Evolutionary conservation across 2,797 vertebrate genomes (phyloP).

Genomic region (Aselliscus stoliczkanus): DNA sequence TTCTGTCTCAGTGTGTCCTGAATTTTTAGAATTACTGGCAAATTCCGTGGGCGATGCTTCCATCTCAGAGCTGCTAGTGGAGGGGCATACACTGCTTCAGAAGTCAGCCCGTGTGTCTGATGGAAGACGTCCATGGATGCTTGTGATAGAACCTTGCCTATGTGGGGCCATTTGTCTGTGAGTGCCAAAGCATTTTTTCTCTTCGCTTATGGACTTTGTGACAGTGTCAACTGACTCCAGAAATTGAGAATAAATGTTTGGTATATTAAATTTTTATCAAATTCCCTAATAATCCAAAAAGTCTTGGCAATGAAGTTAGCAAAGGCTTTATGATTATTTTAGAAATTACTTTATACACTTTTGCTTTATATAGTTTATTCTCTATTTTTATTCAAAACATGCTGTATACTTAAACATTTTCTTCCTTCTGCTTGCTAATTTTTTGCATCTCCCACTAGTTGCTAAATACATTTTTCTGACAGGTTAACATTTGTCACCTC

Average conservation of each 20-base stretch:
- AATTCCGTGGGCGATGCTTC: neutral
- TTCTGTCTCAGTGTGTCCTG: neutral
- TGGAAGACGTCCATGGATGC: neutral
- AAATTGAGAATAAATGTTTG: neutral
- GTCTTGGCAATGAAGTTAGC: neutral
- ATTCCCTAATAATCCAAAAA: neutral
- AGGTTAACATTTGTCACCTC: neutral
- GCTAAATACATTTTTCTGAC: neutral
- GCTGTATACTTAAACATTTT: neutral
- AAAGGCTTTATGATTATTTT: neutral
- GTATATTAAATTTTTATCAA: neutral
- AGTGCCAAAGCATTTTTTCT: neutral
- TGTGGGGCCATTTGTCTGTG: neutral
- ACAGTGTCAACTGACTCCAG: neutral
- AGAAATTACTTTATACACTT: neutral
- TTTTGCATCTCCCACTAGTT: neutral
- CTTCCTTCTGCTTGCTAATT: neutral
- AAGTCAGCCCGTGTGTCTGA: neutral
- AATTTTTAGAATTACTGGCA: neutral
- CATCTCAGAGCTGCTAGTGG: neutral
- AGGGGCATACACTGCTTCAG: neutral
- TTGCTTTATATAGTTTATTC: neutral
- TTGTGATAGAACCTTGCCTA: neutral
- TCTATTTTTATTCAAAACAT: conserved; percentile 2
- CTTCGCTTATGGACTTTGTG: neutral